These are phyloP conservation scores for Thera obeliscata DNA, from an alignment of 2,888 invertebrate genomes.

Conservation along the genomic window DNA sequence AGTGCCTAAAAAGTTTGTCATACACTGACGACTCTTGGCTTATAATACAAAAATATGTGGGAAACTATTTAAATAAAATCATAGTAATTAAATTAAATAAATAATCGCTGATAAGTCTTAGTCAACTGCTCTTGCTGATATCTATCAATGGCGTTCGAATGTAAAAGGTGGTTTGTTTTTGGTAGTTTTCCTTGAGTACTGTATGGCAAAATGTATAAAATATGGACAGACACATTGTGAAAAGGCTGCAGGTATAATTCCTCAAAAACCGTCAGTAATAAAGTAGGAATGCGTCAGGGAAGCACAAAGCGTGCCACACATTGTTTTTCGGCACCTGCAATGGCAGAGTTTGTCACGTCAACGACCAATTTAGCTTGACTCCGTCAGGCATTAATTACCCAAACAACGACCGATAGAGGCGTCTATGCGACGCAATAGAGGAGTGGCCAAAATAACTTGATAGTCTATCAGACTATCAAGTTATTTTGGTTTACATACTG, in stretches of 20 bases:
- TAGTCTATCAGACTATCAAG: background rate
- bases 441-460: constrained; percentile 2
- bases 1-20: no score
- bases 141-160: no score
- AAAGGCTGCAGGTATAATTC: constrained; percentile 11
- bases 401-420: constrained; percentile 48
- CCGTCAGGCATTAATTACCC: constrained; percentile 54
- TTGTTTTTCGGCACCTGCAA: constrained; percentile 37
- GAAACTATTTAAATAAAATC: no score
- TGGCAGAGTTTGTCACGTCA: constrained; percentile 40
- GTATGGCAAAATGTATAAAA: no score
- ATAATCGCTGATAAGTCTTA: no score
- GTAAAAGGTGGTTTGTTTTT: no score
- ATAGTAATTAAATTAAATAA: no score
- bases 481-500: background rate
- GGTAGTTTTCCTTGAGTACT: no score
- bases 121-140: no score
- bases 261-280: constrained; percentile 16
- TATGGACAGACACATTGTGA: background rate
- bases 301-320: constrained; percentile 36
- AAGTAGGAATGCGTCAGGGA: constrained; percentile 19
- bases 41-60: no score
- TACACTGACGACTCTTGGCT: no score
- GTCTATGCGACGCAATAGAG: constrained; percentile 10
- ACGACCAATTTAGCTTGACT: constrained; percentile 42